phyloP scores from a whole-genome alignment of 2,113 vertebrate species.

The Acanthochromis polyacanthus region DNA sequence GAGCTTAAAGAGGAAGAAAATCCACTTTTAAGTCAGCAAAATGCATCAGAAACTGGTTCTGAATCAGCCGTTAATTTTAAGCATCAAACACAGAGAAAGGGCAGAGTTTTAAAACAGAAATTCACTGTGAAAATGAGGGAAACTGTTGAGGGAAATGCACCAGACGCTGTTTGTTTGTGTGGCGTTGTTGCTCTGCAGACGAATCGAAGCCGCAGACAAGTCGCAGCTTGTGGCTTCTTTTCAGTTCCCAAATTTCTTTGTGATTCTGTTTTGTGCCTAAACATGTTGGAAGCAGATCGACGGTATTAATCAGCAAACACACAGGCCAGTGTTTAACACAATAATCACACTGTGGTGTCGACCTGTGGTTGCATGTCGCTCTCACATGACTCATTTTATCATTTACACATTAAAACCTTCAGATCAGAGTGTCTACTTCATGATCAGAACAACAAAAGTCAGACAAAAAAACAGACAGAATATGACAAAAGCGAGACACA shows the following conservation, averaged over 20 bases:
- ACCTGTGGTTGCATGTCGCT: conserved; percentile 31
- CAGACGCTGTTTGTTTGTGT: not conserved
- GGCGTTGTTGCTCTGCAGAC: conserved; percentile 55
- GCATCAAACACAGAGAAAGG: conserved; percentile 17
- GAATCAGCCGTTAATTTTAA: not conserved
- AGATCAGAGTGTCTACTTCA: no score
- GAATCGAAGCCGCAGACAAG: conserved; percentile 56
- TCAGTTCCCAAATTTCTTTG: conserved; percentile 30
- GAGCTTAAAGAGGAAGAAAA: conserved; percentile 51
- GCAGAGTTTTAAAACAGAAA: conserved; percentile 10
- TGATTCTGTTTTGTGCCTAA: conserved; percentile 56
- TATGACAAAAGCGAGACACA: no score
- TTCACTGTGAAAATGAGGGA: conserved; percentile 7
- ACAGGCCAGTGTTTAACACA: conserved; percentile 1
- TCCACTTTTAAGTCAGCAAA: conserved; percentile 43
- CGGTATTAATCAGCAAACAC: conserved; percentile 36
- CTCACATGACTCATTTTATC: no score
- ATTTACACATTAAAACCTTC: no score
- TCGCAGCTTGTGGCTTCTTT: conserved; percentile 55
- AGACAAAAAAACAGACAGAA: no score
- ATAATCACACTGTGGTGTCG: conserved; percentile 1
- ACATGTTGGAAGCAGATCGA: conserved; percentile 53
- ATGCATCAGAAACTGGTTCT: conserved; percentile 39
- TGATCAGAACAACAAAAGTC: no score
- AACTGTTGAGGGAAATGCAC: not conserved